These are phyloP conservation scores for Oncorhynchus masou DNA, from an alignment of 2,113 vertebrate genomes.

Conservation along the genomic window DNA sequence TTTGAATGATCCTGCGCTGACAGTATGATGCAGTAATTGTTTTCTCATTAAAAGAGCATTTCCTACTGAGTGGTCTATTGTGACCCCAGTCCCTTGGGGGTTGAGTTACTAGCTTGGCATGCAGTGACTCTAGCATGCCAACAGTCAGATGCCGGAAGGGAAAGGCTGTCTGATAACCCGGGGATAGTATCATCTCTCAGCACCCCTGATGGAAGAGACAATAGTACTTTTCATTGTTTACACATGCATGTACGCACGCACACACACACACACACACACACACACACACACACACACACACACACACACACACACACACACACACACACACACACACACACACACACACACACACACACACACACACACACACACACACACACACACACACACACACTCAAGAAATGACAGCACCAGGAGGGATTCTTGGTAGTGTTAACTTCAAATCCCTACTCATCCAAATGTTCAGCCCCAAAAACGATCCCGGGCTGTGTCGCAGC, in stretches of 20 bases:
- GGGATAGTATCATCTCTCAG: not conserved
- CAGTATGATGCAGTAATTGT: too few relatives aligned
- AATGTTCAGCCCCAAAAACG: too few relatives aligned
- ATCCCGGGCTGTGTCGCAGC: too few relatives aligned
- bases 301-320: not conserved
- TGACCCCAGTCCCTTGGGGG: not conserved
- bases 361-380: not conserved
- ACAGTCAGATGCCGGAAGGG: not conserved
- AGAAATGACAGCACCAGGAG: not conserved
- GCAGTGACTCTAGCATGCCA: not conserved
- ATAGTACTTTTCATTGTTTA: not conserved
- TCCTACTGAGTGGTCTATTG: not conserved
- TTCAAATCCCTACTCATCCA: not conserved
- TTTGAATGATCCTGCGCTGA: not conserved
- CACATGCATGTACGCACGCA: too few relatives aligned
- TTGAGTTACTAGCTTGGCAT: not conserved
- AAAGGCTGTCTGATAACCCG: not conserved
- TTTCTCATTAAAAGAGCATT: not conserved
- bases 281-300: constrained; percentile 1
- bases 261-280: not conserved
- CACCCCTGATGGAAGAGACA: not conserved
- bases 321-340: not conserved
- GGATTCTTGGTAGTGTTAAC: not conserved
- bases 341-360: constrained; percentile 13
- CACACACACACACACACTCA: not conserved